A percentile compares a stretch with the other conserved stretches of the same genome.
phyloP scores from a whole-genome alignment of 2,888 invertebrate species.

The Drosophila mayaguana region DNA sequence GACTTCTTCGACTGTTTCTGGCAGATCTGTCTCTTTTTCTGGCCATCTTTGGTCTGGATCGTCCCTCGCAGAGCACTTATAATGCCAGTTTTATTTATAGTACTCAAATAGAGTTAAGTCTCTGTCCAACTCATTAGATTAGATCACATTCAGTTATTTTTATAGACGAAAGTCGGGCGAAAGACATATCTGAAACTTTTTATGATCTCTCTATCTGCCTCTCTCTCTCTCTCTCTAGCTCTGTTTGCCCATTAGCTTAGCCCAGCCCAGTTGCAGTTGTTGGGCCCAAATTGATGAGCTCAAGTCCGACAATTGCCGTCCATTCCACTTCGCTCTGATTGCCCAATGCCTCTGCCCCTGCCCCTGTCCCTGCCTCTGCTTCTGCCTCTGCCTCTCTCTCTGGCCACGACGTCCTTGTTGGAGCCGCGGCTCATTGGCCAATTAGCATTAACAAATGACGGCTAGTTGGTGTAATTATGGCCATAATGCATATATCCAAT shows the following conservation, averaged over 20 bases:
- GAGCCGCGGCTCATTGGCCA: constrained; percentile 71
- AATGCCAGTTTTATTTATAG: background rate
- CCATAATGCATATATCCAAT: constrained; percentile 76
- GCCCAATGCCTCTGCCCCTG: constrained; percentile 10
- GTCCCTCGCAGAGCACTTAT: background rate
- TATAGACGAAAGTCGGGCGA: background rate
- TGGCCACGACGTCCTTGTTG: constrained; percentile 24
- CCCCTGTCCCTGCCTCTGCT: constrained; percentile 13
- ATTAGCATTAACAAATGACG: constrained; percentile 79
- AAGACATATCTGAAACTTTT: background rate
- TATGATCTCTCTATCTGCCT: background rate
- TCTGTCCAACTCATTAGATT: background rate
- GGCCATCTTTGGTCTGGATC: background rate
- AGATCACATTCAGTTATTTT: background rate
- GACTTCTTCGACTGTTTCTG: background rate
- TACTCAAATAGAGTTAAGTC: background rate
- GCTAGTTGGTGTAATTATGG: constrained; percentile 79
- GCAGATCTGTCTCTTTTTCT: background rate
- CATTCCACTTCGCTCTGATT: constrained; percentile 41
- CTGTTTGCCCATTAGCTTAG: background rate
- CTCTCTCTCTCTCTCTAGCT: background rate
- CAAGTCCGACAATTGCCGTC: constrained; percentile 45
- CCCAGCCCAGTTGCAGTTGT: constrained; percentile 10
- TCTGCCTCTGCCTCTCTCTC: constrained; percentile 6
- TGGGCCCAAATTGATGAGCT: constrained; percentile 50